Conservation (phyloP, 2,888 invertebrate genomes). For the Pristionchus mayeri region DNA sequence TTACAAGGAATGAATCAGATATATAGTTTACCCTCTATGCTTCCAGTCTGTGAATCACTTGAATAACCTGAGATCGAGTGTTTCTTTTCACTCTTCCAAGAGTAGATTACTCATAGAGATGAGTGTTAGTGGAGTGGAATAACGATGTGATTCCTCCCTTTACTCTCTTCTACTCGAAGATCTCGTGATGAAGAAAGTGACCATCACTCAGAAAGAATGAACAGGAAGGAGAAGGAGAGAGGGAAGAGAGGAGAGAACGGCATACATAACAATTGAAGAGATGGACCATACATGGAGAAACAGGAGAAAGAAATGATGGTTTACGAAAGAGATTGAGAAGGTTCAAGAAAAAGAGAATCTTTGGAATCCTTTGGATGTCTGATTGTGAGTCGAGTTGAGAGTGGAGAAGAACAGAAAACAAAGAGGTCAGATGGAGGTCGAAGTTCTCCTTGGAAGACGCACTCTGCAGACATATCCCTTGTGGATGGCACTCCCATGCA, state of each 20-base stretch:
- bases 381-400: too few species aligned
- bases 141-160: not conserved
- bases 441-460: too few species aligned
- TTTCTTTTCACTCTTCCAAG: not conserved
- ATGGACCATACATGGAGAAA: conserved; percentile 17
- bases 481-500: too few species aligned
- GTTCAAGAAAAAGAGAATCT: too few species aligned
- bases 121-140: not conserved
- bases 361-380: too few species aligned
- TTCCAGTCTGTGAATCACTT: not conserved
- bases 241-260: not conserved
- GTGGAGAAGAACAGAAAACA: too few species aligned
- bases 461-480: too few species aligned
- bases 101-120: not conserved
- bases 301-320: not conserved
- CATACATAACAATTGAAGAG: too few species aligned
- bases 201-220: not conserved
- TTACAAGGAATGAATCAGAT: not conserved
- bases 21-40: not conserved
- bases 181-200: not conserved
- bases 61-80: not conserved
- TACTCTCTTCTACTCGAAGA: not conserved
- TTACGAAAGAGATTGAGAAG: too few species aligned
- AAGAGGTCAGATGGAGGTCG: too few species aligned
- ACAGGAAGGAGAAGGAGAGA: not conserved